Percentiles rank a stretch among this genome's conserved stretches.
These are phyloP conservation scores for Cinclus cinclus DNA, from an alignment of 2,113 vertebrate genomes.

Conservation along the genomic window DNA sequence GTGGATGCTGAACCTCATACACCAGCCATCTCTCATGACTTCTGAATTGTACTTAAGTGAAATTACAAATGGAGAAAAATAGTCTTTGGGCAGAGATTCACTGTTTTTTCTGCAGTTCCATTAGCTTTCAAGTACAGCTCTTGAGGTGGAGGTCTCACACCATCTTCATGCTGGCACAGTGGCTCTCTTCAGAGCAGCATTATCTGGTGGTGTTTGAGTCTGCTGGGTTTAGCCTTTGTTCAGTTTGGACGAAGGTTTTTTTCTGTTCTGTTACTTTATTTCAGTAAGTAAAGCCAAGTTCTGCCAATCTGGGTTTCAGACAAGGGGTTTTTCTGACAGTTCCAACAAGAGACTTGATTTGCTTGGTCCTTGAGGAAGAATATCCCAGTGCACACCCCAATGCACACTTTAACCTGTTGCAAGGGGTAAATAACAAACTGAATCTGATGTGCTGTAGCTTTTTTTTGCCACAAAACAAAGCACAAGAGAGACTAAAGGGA, in stretches of 20 bases:
- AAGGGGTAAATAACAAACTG: conserved; percentile 45
- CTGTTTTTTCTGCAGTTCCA: background rate
- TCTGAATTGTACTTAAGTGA: background rate
- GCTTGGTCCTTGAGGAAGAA: background rate
- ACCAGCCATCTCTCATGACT: background rate
- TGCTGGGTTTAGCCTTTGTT: background rate
- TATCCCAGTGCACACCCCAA: conserved; percentile 53
- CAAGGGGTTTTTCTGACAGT: background rate
- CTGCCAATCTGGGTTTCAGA: background rate
- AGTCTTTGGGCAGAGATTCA: background rate
- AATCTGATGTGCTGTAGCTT: background rate
- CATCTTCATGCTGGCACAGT: background rate
- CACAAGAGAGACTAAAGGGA: background rate
- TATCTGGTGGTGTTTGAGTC: background rate
- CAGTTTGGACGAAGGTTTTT: background rate
- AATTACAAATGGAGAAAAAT: background rate
- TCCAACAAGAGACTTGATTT: background rate
- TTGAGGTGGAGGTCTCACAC: background rate
- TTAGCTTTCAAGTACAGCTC: conserved; percentile 47
- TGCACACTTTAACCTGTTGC: conserved; percentile 16
- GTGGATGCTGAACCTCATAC: background rate
- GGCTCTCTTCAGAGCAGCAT: background rate
- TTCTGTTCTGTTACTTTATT: background rate
- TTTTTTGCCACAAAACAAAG: background rate
- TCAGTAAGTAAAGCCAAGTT: background rate